These are phyloP conservation scores for Drosophila novamexicana DNA, from an alignment of 1,140 invertebrate genomes.

Conservation along the genomic window DNA sequence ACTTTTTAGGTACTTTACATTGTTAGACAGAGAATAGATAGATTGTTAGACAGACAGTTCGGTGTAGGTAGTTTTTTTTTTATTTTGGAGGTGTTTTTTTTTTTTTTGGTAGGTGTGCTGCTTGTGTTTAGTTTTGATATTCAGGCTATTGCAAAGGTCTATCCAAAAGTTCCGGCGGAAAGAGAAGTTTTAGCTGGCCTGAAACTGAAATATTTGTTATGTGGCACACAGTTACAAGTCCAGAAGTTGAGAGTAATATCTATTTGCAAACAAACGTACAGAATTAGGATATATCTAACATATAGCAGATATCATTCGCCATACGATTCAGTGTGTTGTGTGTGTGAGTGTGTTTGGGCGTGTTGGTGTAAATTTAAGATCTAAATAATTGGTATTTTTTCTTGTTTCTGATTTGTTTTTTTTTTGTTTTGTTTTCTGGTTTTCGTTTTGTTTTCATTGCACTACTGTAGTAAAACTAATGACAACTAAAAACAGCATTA, in stretches of 20 bases:
- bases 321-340: conserved; percentile 43
- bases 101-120: conserved; percentile 23
- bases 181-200: conserved; percentile 45
- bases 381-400: conserved; percentile 77
- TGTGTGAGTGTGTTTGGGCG: conserved; percentile 9
- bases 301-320: conserved; percentile 63
- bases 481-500: conserved; percentile 75
- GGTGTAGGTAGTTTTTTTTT: conserved; percentile 20
- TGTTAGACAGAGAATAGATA: conserved; percentile 38
- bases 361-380: conserved; percentile 35
- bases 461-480: conserved; percentile 80
- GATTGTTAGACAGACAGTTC: conserved; percentile 32
- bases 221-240: conserved; percentile 57
- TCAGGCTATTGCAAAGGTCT: conserved; percentile 60
- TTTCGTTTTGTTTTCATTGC: conserved; percentile 63
- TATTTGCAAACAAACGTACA: conserved; percentile 70
- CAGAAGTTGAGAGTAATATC: conserved; percentile 62
- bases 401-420: conserved; percentile 51
- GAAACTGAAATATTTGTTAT: conserved; percentile 51
- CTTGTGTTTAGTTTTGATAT: conserved; percentile 27
- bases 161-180: conserved; percentile 63
- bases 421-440: conserved; percentile 37
- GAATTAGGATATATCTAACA: conserved; percentile 47
- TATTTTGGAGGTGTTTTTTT: conserved; percentile 35
- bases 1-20: conserved; percentile 38